phyloP scores from a whole-genome alignment of 2,113 vertebrate species.

The Laticauda laticaudata region DNA sequence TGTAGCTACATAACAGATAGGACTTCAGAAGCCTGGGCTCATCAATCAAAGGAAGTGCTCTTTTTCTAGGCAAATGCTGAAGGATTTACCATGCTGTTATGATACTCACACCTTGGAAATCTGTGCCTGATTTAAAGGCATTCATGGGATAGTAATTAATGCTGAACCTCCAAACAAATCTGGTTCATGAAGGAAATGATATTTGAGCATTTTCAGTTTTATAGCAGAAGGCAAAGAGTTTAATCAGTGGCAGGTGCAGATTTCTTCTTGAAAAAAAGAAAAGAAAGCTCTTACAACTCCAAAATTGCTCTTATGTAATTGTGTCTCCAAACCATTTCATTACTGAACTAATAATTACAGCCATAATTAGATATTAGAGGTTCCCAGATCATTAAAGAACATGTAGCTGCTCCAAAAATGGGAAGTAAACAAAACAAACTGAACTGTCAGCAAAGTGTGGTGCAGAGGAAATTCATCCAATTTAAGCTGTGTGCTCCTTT shows the following conservation, averaged over 20 bases:
- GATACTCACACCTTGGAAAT: constrained; percentile 61
- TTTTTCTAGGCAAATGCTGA: constrained; percentile 60
- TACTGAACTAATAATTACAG: constrained; percentile 66
- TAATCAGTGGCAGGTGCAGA: constrained; percentile 70
- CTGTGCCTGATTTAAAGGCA: constrained; percentile 64
- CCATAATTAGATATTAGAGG: constrained; percentile 65
- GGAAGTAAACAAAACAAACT: not conserved
- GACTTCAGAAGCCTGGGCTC: constrained; percentile 59
- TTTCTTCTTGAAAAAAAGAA: constrained; percentile 59
- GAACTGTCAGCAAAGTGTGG: constrained; percentile 15
- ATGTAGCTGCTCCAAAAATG: constrained; percentile 50
- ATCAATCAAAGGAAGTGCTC: constrained; percentile 65
- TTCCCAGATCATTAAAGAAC: constrained; percentile 61
- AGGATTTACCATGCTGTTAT: constrained; percentile 63
- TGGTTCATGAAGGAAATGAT: constrained; percentile 62
- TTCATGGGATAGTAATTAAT: constrained; percentile 66
- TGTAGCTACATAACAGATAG: constrained; percentile 49
- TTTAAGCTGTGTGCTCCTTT: constrained; percentile 10
- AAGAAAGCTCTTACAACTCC: constrained; percentile 65
- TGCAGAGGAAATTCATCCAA: constrained; percentile 30
- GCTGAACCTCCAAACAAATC: constrained; percentile 60
- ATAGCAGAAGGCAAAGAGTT: constrained; percentile 37
- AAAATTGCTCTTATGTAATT: constrained; percentile 64
- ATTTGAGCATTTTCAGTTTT: constrained; percentile 56
- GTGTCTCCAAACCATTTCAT: constrained; percentile 66